Conservation (phyloP, 2,797 vertebrate species). For the Ara ararauna region DNA sequence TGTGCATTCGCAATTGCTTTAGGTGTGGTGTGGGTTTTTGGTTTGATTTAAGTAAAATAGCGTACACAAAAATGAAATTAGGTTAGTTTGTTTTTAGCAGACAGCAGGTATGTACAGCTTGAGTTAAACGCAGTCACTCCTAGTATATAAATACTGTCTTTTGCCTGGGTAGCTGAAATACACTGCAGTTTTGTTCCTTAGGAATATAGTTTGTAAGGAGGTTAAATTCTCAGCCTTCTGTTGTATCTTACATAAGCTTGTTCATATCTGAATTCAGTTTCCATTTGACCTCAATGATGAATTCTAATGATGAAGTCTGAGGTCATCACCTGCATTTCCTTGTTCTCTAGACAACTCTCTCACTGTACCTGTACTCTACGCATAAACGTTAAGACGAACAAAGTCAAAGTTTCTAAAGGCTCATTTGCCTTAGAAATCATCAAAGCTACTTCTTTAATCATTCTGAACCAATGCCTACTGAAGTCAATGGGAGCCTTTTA, state of each 20-base stretch:
- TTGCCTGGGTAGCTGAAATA: not conserved
- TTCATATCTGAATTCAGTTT: not conserved
- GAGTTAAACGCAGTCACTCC: not conserved
- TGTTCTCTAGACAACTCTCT: not conserved
- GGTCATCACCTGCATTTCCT: not conserved
- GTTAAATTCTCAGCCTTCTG: not conserved
- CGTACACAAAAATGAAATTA: not conserved
- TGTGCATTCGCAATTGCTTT: not conserved
- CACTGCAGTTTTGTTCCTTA: fast-evolving
- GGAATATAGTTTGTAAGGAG: not conserved
- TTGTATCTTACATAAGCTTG: not conserved
- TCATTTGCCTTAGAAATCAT: not conserved
- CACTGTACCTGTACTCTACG: not conserved
- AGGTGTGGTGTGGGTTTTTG: not conserved
- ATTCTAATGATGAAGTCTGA: not conserved
- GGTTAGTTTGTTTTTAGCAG: not conserved
- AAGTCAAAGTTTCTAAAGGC: not conserved
- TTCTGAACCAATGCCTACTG: not conserved
- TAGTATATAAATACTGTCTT: not conserved
- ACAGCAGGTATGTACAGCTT: not conserved
- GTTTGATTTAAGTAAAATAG: not conserved
- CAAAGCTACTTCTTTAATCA: not conserved
- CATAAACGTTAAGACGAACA: not conserved
- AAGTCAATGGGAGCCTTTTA: not conserved
- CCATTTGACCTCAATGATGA: not conserved